Percentiles rank a stretch among this genome's conserved stretches.
These are phyloP conservation scores for Acanthosepion esculentum DNA, from an alignment of 2,888 invertebrate species.

Conservation along the genomic window DNA sequence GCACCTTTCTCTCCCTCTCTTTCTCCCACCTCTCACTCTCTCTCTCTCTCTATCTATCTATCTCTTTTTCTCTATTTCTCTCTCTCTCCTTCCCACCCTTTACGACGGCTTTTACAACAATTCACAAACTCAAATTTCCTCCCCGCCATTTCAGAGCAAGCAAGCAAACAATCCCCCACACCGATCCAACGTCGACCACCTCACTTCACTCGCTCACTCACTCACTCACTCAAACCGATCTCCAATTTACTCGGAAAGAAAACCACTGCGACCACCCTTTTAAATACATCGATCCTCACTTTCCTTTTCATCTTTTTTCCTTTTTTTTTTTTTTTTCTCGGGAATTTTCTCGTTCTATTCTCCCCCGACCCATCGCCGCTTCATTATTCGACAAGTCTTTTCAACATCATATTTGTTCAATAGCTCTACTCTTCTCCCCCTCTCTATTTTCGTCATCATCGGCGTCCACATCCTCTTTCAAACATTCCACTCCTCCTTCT, in stretches of 20 bases:
- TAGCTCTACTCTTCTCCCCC: neutral
- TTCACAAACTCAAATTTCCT: neutral
- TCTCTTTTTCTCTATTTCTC: neutral
- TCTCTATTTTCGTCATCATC: neutral
- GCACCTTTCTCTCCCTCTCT: no score
- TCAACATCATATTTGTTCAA: neutral
- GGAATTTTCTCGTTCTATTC: neutral
- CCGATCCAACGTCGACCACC: no score
- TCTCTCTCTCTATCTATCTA: no score
- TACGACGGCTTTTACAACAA: neutral
- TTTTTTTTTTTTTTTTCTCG: neutral
- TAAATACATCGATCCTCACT: neutral
- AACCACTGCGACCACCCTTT: neutral
- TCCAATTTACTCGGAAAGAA: no score
- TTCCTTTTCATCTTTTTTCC: neutral
- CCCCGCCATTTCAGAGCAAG: neutral
- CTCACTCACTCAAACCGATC: no score
- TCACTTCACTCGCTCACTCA: no score
- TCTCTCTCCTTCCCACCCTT: neutral
- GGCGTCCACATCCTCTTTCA: neutral
- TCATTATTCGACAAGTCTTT: neutral
- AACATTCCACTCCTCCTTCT: neutral
- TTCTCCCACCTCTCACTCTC: no score
- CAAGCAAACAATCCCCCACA: neutral
- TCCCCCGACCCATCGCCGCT: neutral